Percentiles rank a stretch among this genome's conserved stretches.
Evolutionary conservation across 2,888 invertebrate species (phyloP).

Genomic region (Cancer borealis): DNA sequence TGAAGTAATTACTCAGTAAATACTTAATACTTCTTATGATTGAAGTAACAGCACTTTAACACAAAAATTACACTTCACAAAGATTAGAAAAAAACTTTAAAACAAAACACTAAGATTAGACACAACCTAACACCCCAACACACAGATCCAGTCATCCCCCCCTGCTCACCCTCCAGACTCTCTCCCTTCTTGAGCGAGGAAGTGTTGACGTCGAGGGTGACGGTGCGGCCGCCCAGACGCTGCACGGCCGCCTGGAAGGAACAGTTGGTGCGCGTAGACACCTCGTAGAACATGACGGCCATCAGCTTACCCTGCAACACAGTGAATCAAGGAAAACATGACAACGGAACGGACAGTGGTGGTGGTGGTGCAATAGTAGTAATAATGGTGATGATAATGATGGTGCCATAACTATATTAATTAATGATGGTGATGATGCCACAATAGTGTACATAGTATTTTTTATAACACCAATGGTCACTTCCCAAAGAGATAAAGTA

Average conservation of each 20-base stretch:
- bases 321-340: background rate
- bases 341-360: no score
- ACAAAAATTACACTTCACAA: background rate
- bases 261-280: conserved; percentile 96
- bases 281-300: conserved; percentile 98
- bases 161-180: conserved; percentile 87
- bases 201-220: conserved; percentile 92
- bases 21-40: no score
- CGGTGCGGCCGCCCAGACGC: conserved; percentile 94
- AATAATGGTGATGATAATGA: no score
- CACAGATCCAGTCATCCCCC: no score
- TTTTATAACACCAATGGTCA: background rate
- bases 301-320: conserved; percentile 89
- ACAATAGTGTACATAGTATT: background rate
- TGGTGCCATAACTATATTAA: no score
- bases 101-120: background rate
- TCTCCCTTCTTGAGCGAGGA: conserved; percentile 99
- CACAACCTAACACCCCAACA: background rate
- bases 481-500: background rate
- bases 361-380: no score
- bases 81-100: background rate
- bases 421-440: no score
- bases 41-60: no score
- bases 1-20: no score
- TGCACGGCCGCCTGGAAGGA: conserved; percentile 99